Evolutionary conservation across 1,140 invertebrate species (phyloP).

Genomic region (Penaeus chinensis): DNA sequence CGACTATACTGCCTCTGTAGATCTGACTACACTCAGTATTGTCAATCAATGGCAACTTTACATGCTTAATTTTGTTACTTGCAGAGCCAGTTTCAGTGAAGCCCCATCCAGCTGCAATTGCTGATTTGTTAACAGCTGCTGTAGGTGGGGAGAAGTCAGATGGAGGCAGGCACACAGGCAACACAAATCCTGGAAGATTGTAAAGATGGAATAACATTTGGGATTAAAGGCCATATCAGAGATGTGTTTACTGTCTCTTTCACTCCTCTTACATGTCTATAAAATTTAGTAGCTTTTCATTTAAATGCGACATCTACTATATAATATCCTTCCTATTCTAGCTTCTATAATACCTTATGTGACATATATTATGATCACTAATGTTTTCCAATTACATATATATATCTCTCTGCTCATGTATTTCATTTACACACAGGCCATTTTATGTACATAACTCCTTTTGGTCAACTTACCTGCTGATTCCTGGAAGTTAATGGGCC

Average conservation of each 20-base stretch:
- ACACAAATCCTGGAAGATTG: background rate
- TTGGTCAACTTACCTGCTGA: background rate
- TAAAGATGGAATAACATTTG: background rate
- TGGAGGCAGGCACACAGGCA: slow-evolving; percentile 33
- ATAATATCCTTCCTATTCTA: too few species aligned
- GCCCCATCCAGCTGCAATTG: slow-evolving; percentile 33
- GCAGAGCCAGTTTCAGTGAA: slow-evolving; percentile 21
- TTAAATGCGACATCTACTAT: too few species aligned
- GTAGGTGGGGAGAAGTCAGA: background rate
- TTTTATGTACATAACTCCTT: too few species aligned
- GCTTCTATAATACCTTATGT: too few species aligned
- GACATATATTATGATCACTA: too few species aligned
- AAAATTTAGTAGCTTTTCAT: too few species aligned
- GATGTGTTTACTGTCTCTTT: background rate
- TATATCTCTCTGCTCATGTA: too few species aligned
- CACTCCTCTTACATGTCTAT: too few species aligned
- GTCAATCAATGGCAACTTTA: slow-evolving; percentile 1
- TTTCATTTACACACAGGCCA: too few species aligned
- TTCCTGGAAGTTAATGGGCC: slow-evolving; percentile 18
- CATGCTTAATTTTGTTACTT: slow-evolving; percentile 14
- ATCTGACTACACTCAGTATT: slow-evolving; percentile 1
- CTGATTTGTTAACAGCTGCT: background rate
- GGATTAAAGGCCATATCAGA: background rate
- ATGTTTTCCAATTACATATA: too few species aligned
- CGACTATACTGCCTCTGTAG: slow-evolving; percentile 11